These are phyloP conservation scores for Mustela erminea DNA, from an alignment of 2,797 vertebrate species.

Conservation along the genomic window DNA sequence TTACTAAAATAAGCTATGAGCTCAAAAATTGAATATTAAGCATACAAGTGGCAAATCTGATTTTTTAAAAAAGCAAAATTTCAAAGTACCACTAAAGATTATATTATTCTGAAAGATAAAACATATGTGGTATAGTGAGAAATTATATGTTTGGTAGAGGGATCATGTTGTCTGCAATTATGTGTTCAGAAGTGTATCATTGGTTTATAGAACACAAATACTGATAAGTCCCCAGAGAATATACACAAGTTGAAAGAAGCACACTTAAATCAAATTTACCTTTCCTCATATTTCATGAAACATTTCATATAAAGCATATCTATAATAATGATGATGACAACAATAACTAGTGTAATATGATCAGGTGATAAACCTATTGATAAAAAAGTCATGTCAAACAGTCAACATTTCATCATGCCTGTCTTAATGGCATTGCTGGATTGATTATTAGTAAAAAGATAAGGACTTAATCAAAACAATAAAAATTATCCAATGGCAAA, in stretches of 20 bases:
- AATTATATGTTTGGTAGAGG: not conserved
- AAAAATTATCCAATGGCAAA: not conserved
- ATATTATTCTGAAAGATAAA: not conserved
- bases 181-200: not conserved
- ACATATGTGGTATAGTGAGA: not conserved
- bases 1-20: not conserved
- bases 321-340: not conserved
- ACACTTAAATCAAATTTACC: not conserved
- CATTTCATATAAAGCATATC: not conserved
- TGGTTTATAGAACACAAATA: not conserved
- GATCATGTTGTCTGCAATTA: not conserved
- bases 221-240: not conserved
- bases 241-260: not conserved
- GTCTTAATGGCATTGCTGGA: not conserved
- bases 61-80: not conserved
- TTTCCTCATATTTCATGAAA: not conserved
- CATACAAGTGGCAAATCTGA: not conserved
- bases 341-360: not conserved
- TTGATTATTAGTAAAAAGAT: constrained; percentile 7
- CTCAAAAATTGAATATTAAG: not conserved
- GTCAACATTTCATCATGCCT: not conserved
- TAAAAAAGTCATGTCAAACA: not conserved
- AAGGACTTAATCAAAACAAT: not conserved
- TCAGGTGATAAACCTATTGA: not conserved
- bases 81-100: not conserved